Evolutionary conservation across 2,113 vertebrate genomes (phyloP).

Genomic region (Cygnus atratus): DNA sequence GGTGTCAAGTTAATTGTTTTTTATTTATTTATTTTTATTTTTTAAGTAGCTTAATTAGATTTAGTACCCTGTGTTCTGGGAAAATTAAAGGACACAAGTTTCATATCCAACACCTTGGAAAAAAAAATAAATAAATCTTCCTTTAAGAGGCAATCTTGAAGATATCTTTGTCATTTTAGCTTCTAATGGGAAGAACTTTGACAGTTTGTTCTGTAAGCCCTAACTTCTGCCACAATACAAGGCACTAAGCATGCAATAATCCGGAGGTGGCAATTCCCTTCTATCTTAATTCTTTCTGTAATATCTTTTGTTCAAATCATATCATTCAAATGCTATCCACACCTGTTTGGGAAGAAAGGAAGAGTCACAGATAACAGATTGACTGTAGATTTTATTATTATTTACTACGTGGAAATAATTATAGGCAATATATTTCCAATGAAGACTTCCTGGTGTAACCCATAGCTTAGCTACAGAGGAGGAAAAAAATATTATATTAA

Average conservation of each 20-base stretch:
- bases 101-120: background rate
- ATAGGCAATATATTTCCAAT: background rate
- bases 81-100: background rate
- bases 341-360: background rate
- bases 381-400: background rate
- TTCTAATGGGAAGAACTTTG: background rate
- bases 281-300: background rate
- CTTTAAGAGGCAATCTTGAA: background rate
- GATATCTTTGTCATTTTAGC: background rate
- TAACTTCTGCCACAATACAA: fast-evolving
- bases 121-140: background rate
- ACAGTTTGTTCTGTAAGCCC: background rate
- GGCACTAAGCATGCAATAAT: background rate
- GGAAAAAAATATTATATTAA: background rate
- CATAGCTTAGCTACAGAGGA: background rate
- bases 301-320: background rate
- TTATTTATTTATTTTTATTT: background rate
- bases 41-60: background rate
- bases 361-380: background rate
- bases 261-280: background rate
- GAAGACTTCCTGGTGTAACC: background rate
- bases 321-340: background rate
- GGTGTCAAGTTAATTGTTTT: background rate
- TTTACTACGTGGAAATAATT: background rate
- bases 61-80: background rate